Evolutionary conservation across 2,888 invertebrate genomes (phyloP).

Genomic region (Seira sanloemensis): DNA sequence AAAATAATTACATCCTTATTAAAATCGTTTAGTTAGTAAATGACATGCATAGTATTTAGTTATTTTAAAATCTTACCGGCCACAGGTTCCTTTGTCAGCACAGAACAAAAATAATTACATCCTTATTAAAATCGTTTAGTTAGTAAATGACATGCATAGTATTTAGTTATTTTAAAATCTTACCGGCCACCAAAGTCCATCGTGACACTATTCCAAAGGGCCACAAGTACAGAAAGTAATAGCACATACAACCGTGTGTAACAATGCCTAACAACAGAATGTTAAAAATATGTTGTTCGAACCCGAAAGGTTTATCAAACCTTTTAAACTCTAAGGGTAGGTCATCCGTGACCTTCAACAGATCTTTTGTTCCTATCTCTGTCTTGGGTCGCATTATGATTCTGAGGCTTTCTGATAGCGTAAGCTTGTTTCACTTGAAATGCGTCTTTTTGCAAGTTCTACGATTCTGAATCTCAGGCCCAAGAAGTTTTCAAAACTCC

Average conservation of each 20-base stretch:
- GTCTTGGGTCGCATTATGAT: background rate
- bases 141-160: too few relatives aligned
- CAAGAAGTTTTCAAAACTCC: too few relatives aligned
- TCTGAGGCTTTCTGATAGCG: background rate
- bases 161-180: background rate
- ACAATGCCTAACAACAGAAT: background rate
- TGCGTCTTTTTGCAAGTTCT: too few relatives aligned
- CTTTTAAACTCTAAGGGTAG: constrained; percentile 36
- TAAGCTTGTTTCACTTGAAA: background rate
- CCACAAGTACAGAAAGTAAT: background rate
- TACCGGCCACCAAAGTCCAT: background rate
- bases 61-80: background rate
- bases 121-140: too few relatives aligned
- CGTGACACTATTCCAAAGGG: background rate
- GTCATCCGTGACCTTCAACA: too few relatives aligned
- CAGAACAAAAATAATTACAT: background rate
- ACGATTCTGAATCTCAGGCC: too few relatives aligned
- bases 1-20: too few relatives aligned
- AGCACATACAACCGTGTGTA: background rate
- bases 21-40: too few relatives aligned
- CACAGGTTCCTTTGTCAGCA: background rate
- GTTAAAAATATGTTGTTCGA: constrained; percentile 17
- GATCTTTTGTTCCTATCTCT: background rate
- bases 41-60: background rate
- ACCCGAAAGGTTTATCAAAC: constrained; percentile 37